A percentile compares a stretch with the other conserved stretches of the same genome.
These are phyloP conservation scores for Drosophila parabipectinata DNA, from an alignment of 1,140 invertebrate species.

Conservation along the genomic window DNA sequence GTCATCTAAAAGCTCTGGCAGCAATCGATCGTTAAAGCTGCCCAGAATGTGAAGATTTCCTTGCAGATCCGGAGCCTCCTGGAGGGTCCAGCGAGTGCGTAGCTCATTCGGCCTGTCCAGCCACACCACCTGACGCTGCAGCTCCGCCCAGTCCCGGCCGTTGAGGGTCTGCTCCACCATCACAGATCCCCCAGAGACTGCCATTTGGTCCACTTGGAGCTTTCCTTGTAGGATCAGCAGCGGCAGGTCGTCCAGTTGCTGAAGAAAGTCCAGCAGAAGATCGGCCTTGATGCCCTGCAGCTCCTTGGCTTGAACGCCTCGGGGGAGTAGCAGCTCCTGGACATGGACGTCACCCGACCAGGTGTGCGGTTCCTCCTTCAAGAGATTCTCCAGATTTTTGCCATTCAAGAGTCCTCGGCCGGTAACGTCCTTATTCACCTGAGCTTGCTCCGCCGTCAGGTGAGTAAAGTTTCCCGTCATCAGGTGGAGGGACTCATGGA, in stretches of 20 bases:
- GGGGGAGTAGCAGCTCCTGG: slow-evolving; percentile 60
- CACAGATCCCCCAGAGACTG: slow-evolving; percentile 54
- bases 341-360: slow-evolving; percentile 50
- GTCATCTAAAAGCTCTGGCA: slow-evolving; percentile 63
- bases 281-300: slow-evolving; percentile 58
- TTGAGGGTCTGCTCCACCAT: slow-evolving; percentile 47
- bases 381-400: neutral
- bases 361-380: slow-evolving; percentile 9
- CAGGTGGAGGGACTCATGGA: slow-evolving; percentile 61
- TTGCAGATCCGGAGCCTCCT: slow-evolving; percentile 37
- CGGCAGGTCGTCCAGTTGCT: slow-evolving; percentile 69
- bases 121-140: slow-evolving; percentile 71
- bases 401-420: slow-evolving; percentile 57
- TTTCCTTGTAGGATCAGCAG: slow-evolving; percentile 71
- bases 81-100: slow-evolving; percentile 50
- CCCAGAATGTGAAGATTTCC: slow-evolving; percentile 57
- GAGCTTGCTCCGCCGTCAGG: slow-evolving; percentile 33
- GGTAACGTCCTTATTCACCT: slow-evolving; percentile 48
- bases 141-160: slow-evolving; percentile 30
- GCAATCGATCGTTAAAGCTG: slow-evolving; percentile 53
- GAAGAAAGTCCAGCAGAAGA: slow-evolving; percentile 55
- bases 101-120: slow-evolving; percentile 68
- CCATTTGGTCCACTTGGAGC: slow-evolving; percentile 65
- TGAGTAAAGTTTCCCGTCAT: slow-evolving; percentile 30
- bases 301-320: slow-evolving; percentile 46